These are phyloP conservation scores for Synanthedon formicaeformis DNA, from an alignment of 2,888 invertebrate species.

Conservation along the genomic window DNA sequence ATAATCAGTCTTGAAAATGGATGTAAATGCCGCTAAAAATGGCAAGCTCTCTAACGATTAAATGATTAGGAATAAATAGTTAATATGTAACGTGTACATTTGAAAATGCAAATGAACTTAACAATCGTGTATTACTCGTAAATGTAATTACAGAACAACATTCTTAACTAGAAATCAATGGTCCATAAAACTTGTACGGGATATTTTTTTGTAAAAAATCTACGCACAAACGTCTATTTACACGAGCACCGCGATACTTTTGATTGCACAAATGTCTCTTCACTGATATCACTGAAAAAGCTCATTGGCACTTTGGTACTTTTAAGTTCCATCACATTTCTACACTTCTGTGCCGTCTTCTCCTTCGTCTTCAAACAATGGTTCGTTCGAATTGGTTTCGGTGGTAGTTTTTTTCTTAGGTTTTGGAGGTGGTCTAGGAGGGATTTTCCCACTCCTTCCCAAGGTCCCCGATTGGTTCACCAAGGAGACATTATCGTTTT, in stretches of 20 bases:
- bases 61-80: conserved; percentile 49
- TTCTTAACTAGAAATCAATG: conserved; percentile 28
- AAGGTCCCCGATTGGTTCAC: conserved; percentile 58
- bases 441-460: conserved; percentile 75
- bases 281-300: conserved; percentile 39
- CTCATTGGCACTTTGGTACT: conserved; percentile 62
- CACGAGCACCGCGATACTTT: conserved; percentile 62
- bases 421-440: conserved; percentile 86
- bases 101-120: background rate
- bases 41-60: conserved; percentile 25
- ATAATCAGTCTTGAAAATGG: conserved; percentile 66
- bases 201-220: conserved; percentile 58
- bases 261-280: conserved; percentile 21
- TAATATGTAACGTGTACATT: conserved; percentile 38
- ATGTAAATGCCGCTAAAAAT: conserved; percentile 30
- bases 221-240: conserved; percentile 61
- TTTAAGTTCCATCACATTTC: conserved; percentile 24
- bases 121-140: background rate
- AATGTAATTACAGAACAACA: background rate
- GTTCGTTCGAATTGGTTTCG: conserved; percentile 72
- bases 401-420: conserved; percentile 81
- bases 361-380: conserved; percentile 87
- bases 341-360: conserved; percentile 92
- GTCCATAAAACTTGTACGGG: conserved; percentile 58
- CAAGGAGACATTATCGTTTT: conserved; percentile 40